phyloP scores from a whole-genome alignment of 2,113 vertebrate genomes.

The Canis aureus region DNA sequence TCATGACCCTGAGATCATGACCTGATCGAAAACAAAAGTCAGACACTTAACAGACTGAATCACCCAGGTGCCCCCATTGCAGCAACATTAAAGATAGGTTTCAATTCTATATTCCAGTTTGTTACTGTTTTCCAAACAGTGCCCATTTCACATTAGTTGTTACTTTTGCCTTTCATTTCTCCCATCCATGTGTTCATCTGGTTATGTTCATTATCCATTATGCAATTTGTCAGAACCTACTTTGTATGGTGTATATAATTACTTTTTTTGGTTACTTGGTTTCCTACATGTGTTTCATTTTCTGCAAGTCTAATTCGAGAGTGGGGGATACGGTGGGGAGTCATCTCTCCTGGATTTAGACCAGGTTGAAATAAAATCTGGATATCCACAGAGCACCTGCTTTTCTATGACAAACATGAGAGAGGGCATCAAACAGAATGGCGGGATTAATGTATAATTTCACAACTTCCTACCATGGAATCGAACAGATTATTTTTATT shows the following conservation, averaged over 20 bases:
- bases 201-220: not conserved
- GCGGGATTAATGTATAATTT: not conserved
- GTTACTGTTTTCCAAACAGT: not conserved
- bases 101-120: not conserved
- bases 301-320: not conserved
- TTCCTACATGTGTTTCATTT: not conserved
- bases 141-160: not conserved
- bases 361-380: constrained; percentile 28
- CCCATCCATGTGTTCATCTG: not conserved
- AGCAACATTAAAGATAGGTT: not conserved
- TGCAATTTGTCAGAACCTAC: not conserved
- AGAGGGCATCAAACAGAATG: not conserved
- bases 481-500: not conserved
- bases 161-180: not conserved
- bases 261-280: not conserved
- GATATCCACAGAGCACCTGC: not conserved
- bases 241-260: not conserved
- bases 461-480: not conserved
- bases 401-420: not conserved
- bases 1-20: not conserved
- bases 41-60: not conserved
- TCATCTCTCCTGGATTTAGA: not conserved
- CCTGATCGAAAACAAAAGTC: not conserved
- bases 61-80: not conserved
- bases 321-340: not conserved